phyloP scores from a whole-genome alignment of 53 echinoderm and acorn worm genomes.

The Arbacia lixula region DNA sequence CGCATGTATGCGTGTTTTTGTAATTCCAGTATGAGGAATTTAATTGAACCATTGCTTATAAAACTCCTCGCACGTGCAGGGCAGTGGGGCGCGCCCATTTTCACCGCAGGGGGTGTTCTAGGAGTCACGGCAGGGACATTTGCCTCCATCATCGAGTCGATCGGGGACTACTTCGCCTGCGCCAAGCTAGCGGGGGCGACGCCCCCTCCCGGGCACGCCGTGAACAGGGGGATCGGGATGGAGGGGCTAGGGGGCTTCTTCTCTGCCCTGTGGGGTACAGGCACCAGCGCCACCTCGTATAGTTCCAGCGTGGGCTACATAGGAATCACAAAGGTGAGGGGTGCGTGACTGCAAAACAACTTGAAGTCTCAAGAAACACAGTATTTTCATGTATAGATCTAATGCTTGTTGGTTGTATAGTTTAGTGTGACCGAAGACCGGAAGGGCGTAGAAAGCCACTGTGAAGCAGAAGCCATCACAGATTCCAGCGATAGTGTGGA shows the following conservation, averaged over 20 bases:
- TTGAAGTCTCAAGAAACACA: too few species aligned
- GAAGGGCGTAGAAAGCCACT: too few species aligned
- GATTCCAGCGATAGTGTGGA: too few species aligned
- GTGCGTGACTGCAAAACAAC: too few species aligned
- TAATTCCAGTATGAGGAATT: too few species aligned
- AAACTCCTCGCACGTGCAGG: too few species aligned
- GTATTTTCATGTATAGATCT: too few species aligned
- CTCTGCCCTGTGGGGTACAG: slow-evolving; percentile 85
- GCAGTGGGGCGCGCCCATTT: slow-evolving; percentile 77
- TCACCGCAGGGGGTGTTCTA: slow-evolving; percentile 57
- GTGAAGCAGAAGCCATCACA: too few species aligned
- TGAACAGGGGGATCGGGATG: slow-evolving; percentile 91
- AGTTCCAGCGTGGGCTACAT: slow-evolving; percentile 66
- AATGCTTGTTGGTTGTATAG: too few species aligned
- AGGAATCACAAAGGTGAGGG: slow-evolving; percentile 76
- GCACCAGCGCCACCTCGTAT: slow-evolving; percentile 79
- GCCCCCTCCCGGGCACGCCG: slow-evolving; percentile 86
- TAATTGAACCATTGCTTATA: too few species aligned
- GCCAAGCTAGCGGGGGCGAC: slow-evolving; percentile 70
- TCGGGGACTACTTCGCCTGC: slow-evolving; percentile 74
- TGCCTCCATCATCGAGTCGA: slow-evolving; percentile 79
- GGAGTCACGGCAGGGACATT: slow-evolving; percentile 70
- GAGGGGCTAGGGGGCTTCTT: slow-evolving; percentile 88
- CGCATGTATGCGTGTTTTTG: background rate
- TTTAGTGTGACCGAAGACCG: too few species aligned